These are phyloP conservation scores for Babylonia areolata DNA, from an alignment of 1,140 invertebrate species.

Conservation along the genomic window DNA sequence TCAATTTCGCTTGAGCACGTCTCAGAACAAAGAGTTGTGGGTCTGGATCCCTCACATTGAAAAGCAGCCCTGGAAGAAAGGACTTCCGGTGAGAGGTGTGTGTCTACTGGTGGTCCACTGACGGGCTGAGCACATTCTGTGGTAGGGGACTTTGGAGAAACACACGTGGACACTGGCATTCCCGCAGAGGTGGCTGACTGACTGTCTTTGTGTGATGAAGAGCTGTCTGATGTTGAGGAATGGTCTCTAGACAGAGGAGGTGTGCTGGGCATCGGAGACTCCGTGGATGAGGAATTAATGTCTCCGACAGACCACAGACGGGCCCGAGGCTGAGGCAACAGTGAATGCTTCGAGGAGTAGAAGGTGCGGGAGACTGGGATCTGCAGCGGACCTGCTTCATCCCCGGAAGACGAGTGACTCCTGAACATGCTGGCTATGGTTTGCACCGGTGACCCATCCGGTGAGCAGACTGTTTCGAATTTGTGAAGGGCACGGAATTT, in stretches of 20 bases:
- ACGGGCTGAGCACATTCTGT: neutral
- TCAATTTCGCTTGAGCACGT: neutral
- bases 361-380: neutral
- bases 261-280: neutral
- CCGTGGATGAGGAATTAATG: neutral
- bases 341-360: neutral
- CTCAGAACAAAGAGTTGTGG: neutral
- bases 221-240: conserved; percentile 5
- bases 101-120: too few species aligned
- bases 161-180: neutral
- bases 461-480: neutral
- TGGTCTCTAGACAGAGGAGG: neutral
- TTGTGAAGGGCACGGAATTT: neutral
- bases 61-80: too few species aligned
- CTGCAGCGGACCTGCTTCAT: neutral
- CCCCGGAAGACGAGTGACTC: neutral
- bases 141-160: neutral
- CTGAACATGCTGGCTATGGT: neutral
- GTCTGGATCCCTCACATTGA: neutral
- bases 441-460: neutral
- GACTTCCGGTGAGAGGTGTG: too few species aligned
- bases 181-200: neutral
- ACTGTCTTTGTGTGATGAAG: neutral
- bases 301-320: neutral
- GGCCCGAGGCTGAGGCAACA: neutral